Evolutionary conservation across 1,140 invertebrate genomes (phyloP), one percentile per base, ranked within the genome.

Genomic region (Drosophila funebris): DNA sequence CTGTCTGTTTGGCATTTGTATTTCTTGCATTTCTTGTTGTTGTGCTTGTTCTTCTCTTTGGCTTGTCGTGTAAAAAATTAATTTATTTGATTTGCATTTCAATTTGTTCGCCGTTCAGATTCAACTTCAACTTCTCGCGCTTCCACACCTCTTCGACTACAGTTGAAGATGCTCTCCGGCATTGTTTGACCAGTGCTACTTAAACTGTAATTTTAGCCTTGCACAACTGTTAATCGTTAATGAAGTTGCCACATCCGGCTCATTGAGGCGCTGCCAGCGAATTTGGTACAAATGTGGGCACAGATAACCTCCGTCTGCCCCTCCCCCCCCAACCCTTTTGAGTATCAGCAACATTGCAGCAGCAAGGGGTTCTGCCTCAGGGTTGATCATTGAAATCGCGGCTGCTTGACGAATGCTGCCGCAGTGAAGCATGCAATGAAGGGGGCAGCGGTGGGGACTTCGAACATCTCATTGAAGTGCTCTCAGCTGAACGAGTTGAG

Each of bases 51-150:
- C 20, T 31, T 36, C 39, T n/a, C n/a, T n/a, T 39, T n/a, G 31
- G 44, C 33, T 50, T 69, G 57, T 24, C 44, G 60, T 70, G 67
- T 63, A 58, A 54, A 70, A 70, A 63, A 57, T 79, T 58, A 78
- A 64, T 82, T 83, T 83, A 80, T 84, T 84, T 61, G 67, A 84
- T 80, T 61, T 79, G 57, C 58, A 60, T 64, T 75, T 75, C 69
- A 73, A 73, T 73, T 73, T 61, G 54, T 41, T 18, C 18, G 36
- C 6, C 29, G 57, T 20, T 24, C 31, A 50, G 16, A 0, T 29
- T 11, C n/a, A n/a, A n/a, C 8, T 48, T 24, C n/a, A 33, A 22
- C 27, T 37, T 9, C 16, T 9, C 13, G 4, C 8, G 2, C 14
- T 1, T 27, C 20, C 11, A 0, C 7, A n/a, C 4, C 24, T 5